phyloP scores from a whole-genome alignment of 1,140 invertebrate species.

The honey bee (Apis mellifera) region DNA sequence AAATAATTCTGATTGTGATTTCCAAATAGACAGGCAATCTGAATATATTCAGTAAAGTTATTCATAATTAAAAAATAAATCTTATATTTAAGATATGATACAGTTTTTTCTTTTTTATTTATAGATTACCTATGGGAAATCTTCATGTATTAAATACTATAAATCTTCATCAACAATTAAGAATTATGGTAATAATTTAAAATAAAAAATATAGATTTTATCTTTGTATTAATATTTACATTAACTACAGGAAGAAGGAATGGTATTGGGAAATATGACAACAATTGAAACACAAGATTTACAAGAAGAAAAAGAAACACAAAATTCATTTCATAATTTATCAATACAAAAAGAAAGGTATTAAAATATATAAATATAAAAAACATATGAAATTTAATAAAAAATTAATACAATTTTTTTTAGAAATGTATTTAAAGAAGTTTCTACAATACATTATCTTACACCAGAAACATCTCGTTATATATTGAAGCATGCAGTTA shows the following conservation, averaged over 20 bases:
- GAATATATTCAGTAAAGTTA: slow-evolving; percentile 75
- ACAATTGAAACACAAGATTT: slow-evolving; percentile 64
- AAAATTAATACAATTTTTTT: slow-evolving; percentile 31
- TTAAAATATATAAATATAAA: slow-evolving; percentile 6
- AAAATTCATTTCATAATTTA: slow-evolving; percentile 67
- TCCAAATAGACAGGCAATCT: slow-evolving; percentile 73
- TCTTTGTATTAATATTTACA: background rate
- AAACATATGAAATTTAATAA: background rate
- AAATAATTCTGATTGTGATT: slow-evolving; percentile 74
- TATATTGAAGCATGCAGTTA: slow-evolving; percentile 76
- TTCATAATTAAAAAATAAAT: slow-evolving; percentile 11
- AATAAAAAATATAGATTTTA: background rate
- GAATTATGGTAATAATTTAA: slow-evolving; percentile 71
- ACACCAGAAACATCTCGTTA: slow-evolving; percentile 70
- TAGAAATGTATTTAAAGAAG: slow-evolving; percentile 55
- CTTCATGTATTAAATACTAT: slow-evolving; percentile 77
- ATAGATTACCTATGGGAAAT: slow-evolving; percentile 75
- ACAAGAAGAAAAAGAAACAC: slow-evolving; percentile 47
- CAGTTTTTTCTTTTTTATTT: slow-evolving; percentile 34
- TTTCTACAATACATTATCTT: slow-evolving; percentile 64
- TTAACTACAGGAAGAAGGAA: slow-evolving; percentile 70
- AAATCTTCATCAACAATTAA: slow-evolving; percentile 74
- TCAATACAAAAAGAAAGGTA: slow-evolving; percentile 66
- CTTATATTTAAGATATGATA: background rate
- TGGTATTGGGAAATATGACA: slow-evolving; percentile 68